Base-by-base conservation (phyloP, 1,140 invertebrate genomes). In the Phthorimaea operculella region DNA sequence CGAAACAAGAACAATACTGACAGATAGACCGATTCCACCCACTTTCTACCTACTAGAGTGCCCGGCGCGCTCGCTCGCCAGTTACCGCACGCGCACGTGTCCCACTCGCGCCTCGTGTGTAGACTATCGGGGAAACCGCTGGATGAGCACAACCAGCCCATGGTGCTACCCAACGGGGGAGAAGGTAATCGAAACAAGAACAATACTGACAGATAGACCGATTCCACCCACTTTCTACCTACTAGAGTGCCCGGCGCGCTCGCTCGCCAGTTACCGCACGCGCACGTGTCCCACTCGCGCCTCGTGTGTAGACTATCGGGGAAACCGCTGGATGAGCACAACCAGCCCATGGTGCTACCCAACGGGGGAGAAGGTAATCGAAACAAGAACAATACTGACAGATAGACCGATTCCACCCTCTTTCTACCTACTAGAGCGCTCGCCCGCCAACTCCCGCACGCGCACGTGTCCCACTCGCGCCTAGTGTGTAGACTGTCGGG, bases 131-230 rank as follows among this genome's bases (percentile, higher is more conserved):
- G 96, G 6, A 89, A 94, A 63, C 92, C 95, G n/a, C 87, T 99
- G 48, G 98, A 99, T 87, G 98, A 99, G 84, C 92, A 99, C 81
- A 99, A 99, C 86, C 94, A 94, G 62, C 98, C 98, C 0, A 95
- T 99, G 92, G 97, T 98, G 92, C 89, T 99, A 79, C 98, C 98
- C 42, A 99, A 99, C 88, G 97, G 97, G 98, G 14, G 94, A 96
- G 86, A 90, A 94, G 88, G 96, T 96, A 83, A 87, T 34, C 11
- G n/a, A n/a, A n/a, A n/a, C n/a, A n/a, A n/a, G n/a, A n/a, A n/a
- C n/a, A n/a, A n/a, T n/a, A n/a, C n/a, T n/a, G n/a, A n/a, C n/a
- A n/a, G n/a, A n/a, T n/a, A n/a, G n/a, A n/a, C n/a, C n/a, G n/a
- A n/a, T n/a, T n/a, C n/a, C n/a, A n/a, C n/a, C n/a, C n/a, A n/a